Evolutionary conservation across 2,888 invertebrate genomes (phyloP), one percentile per base, ranked within the genome.

Genomic region (Ormyrus thymus): DNA sequence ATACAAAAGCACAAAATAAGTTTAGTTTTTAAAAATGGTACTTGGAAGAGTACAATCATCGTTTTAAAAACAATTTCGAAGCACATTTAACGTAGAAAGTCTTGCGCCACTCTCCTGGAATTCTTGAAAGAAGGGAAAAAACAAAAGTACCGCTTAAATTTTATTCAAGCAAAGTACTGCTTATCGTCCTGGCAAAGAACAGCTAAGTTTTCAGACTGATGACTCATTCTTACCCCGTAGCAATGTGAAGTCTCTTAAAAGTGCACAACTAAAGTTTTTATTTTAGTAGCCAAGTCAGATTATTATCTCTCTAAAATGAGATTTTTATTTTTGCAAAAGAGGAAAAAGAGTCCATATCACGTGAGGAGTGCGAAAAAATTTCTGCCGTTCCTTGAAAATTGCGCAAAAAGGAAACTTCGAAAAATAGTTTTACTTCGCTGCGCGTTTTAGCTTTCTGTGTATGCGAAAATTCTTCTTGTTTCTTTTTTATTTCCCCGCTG

Each of bases 251-350:
- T 73, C 68, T 62, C 65, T 62, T 72, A 51, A 58, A 77, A 77
- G 76, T 65, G 51, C 13, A 48, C 58, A 58, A 58, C 56, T 53
- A 70, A 76, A 61, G 73, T 80, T 77, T 80, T 74, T 70, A 77
- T 76, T 73, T 58, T 77, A 61, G 70, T 65, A 50, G 68, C 53
- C 13, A 70, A 80, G 70, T 59, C 65, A 45, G 59, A 77, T 74
- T 80, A 69, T 80, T 80, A 68, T 76, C 80, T 74, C 59, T 50
- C 51, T 50, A 66, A 65, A 80, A 74, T 80, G 80, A 66, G 70
- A 77, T 77, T 77, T 77, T 80, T 77, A 71, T 77, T 69, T 50
- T 45, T 9, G 45, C 15, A 6, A 48, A 70, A 71, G 53, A 7
- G 43, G 46, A 62, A 51, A 76, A 59, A 69, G 61, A 59, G 62